Conservation (phyloP, 2,797 vertebrate genomes). For the Tinamus major region DNA sequence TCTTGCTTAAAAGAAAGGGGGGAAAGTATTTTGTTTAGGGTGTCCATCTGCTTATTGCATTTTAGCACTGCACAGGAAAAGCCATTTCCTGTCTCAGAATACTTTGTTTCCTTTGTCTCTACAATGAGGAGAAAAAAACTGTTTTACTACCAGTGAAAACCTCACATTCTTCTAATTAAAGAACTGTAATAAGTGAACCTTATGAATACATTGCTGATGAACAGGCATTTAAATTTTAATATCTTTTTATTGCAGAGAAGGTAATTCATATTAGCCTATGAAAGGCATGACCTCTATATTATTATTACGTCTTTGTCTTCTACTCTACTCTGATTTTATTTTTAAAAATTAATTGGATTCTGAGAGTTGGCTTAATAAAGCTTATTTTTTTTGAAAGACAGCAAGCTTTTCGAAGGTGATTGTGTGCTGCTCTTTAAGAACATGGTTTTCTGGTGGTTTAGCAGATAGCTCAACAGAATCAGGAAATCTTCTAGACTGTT, state of each 20-base stretch:
- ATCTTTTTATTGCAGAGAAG: neutral
- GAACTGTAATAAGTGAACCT: neutral
- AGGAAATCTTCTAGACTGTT: conserved; percentile 49
- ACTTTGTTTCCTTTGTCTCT: conserved; percentile 67
- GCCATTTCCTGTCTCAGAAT: conserved; percentile 58
- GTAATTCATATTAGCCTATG: neutral
- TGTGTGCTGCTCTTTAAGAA: conserved; percentile 15
- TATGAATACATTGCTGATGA: neutral
- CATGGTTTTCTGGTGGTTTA: conserved; percentile 41
- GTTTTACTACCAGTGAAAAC: neutral
- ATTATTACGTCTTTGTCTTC: neutral
- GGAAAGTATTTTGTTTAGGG: conserved; percentile 12
- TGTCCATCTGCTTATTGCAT: conserved; percentile 9
- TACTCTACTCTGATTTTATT: neutral
- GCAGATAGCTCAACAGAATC: conserved; percentile 26
- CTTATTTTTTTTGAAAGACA: neutral
- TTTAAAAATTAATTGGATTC: neutral
- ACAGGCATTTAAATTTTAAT: neutral
- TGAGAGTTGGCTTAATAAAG: neutral
- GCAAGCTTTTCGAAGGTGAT: neutral
- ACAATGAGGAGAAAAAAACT: neutral
- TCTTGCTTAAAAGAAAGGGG: conserved; percentile 9
- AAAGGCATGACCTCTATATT: neutral
- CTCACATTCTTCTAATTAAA: neutral
- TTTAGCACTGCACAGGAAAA: conserved; percentile 59